Base-by-base conservation (phyloP, 2,113 vertebrate genomes). In the Peromyscus maniculatus region DNA sequence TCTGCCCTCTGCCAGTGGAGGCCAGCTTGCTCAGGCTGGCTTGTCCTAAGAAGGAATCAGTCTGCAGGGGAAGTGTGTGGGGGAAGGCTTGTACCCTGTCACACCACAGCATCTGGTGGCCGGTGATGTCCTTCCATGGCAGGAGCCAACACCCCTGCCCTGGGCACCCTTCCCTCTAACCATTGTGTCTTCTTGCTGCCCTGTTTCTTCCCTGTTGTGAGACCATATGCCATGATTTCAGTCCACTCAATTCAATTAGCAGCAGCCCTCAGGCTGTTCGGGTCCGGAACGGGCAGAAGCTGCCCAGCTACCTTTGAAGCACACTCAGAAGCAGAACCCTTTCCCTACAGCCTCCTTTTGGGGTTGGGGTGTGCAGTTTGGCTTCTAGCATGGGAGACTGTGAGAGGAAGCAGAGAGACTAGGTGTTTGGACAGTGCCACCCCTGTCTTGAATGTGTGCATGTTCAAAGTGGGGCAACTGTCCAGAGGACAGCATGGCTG, bases 161-260 rank as follows among this genome's bases (percentile, higher is more conserved):
- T 13, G 62, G 77, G 66, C 15, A 43, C 6, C 49, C 17, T 26
- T 71, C 67, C 87, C 69, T 86, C 82, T 67, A 49, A 78, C 26
- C 8, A 36, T 16, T 55, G 15, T 36, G 17, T n/a, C 49, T 67
- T 94, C 24, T 52, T 87, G 72, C 79, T 84, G 75, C 21, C 17
- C 16, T 55, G 52, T 87, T 67, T 84, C 79, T 87, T 52, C 36
- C 39, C 88, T 2, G 3, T 39, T 86, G 66, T 91, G 71, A 96
- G 75, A 77, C 59, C 69, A 92, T 86, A 77, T 80, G 64, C 36
- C 66, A 11, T 57, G 43, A 93, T 66, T 95, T 92, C 91, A 79
- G 62, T 90, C 43, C 52, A 22, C 22, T 93, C 84, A 87, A 28
- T 39, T 94, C 84, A 93, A 79, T 93, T 74, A 96, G 69, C 11